phyloP scores from a whole-genome alignment of 2,113 vertebrate species.

The Vanacampus margaritifer region DNA sequence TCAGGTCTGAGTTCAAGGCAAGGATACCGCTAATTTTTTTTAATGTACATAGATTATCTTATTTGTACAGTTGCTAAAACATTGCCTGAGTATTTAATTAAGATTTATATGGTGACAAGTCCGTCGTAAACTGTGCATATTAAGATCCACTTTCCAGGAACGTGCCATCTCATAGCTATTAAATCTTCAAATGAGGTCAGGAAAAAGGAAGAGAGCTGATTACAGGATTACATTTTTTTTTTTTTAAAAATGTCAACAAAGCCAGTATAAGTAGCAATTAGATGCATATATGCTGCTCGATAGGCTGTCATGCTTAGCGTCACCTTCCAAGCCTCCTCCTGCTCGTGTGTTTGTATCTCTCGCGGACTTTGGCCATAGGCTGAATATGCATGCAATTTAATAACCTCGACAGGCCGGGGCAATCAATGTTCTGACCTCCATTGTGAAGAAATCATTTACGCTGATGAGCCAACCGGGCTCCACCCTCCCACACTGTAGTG shows the following conservation, averaged over 20 bases:
- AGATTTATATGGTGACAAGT: not conserved
- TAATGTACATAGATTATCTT: not conserved
- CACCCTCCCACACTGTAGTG: constrained; percentile 46
- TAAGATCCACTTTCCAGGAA: not conserved
- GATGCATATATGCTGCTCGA: constrained; percentile 2
- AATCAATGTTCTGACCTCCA: constrained; percentile 55
- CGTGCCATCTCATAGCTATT: not conserved
- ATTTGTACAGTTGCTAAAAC: not conserved
- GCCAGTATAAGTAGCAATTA: not conserved
- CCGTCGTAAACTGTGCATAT: not conserved
- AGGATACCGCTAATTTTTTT: not conserved
- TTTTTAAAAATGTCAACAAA: constrained; percentile 5
- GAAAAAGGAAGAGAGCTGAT: not conserved
- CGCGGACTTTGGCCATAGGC: constrained; percentile 60
- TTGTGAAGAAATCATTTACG: constrained; percentile 60
- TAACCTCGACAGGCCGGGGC: constrained; percentile 55
- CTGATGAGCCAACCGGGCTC: constrained; percentile 28
- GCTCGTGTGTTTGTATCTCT: constrained; percentile 57
- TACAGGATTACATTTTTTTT: not conserved
- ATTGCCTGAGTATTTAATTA: not conserved
- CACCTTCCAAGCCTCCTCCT: constrained; percentile 35
- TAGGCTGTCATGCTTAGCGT: constrained; percentile 33
- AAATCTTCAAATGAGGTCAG: not conserved
- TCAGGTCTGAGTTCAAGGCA: not conserved
- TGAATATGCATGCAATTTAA: constrained; percentile 52